phyloP scores from a whole-genome alignment of 2,113 vertebrate species.

The Nycticebus coucang region DNA sequence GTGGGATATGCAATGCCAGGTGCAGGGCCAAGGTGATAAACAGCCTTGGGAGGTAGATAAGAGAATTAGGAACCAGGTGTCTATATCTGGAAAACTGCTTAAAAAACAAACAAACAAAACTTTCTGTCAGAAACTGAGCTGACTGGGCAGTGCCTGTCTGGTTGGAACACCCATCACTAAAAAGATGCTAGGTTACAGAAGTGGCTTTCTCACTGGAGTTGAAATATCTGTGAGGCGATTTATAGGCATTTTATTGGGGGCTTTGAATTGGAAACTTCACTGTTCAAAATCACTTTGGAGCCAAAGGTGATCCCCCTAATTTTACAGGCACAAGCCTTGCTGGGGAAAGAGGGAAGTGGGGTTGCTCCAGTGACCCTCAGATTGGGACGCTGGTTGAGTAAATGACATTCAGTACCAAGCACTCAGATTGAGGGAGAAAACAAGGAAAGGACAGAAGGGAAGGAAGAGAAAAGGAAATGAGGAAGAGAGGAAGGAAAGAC shows the following conservation, averaged over 20 bases:
- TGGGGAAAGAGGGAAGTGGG: neutral
- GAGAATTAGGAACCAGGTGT: neutral
- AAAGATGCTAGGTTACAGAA: neutral
- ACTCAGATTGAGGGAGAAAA: neutral
- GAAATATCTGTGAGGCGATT: neutral
- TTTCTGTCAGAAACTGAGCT: neutral
- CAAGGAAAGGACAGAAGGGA: no score
- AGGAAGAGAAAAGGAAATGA: no score
- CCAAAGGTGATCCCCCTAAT: neutral
- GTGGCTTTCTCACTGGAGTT: neutral
- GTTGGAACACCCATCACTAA: neutral
- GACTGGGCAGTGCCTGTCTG: neutral
- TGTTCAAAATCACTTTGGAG: neutral
- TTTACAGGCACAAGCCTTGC: neutral
- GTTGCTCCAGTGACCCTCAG: neutral
- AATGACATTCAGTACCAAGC: neutral
- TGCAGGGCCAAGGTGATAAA: neutral
- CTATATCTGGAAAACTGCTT: neutral
- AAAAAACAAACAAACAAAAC: neutral
- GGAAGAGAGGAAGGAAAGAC: neutral
- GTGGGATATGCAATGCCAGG: neutral
- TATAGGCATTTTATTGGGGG: neutral
- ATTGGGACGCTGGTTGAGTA: neutral
- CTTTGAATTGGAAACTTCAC: neutral
- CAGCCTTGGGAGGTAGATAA: neutral